Evolutionary conservation across 2,797 vertebrate species (phyloP).

Genomic region (Sebastes flavidus): DNA sequence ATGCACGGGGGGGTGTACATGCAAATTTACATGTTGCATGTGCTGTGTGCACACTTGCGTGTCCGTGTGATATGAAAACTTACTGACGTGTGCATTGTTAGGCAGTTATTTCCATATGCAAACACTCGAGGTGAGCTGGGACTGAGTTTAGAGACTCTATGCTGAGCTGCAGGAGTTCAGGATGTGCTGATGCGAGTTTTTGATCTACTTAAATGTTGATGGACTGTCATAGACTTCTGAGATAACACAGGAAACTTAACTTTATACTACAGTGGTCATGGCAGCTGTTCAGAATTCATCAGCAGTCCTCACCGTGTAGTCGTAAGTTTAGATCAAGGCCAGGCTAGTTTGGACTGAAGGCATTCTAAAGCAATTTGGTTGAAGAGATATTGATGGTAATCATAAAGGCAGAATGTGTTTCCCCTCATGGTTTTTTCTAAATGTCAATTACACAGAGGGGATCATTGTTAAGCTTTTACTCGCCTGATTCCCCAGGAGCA

Average conservation of each 20-base stretch:
- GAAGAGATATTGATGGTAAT: slow-evolving; percentile 27
- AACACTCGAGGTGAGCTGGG: not conserved
- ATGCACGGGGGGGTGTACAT: not conserved
- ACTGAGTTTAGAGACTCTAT: not conserved
- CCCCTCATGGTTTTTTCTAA: slow-evolving; percentile 37
- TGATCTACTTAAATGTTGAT: slow-evolving; percentile 1
- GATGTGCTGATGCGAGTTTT: slow-evolving; percentile 10
- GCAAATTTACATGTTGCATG: not conserved
- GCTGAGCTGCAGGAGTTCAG: slow-evolving; percentile 4
- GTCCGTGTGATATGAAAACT: not conserved
- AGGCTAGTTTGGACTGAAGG: slow-evolving; percentile 4
- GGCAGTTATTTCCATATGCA: slow-evolving; percentile 1
- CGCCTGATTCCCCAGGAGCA: slow-evolving; percentile 39
- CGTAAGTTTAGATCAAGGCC: slow-evolving; percentile 24
- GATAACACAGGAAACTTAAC: not conserved
- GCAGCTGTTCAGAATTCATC: slow-evolving; percentile 2
- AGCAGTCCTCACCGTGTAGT: not conserved
- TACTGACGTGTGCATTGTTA: not conserved
- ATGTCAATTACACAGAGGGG: slow-evolving; percentile 44
- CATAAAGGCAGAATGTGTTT: slow-evolving; percentile 40
- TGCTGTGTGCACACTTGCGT: not conserved
- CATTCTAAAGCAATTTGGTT: slow-evolving; percentile 14
- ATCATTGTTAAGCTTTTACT: slow-evolving; percentile 48
- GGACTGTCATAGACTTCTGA: not conserved
- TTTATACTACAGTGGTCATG: not conserved